Evolutionary conservation across 2,113 vertebrate genomes (phyloP), one percentile per base, ranked within the genome.

Genomic region (Anhinga rufa): DNA sequence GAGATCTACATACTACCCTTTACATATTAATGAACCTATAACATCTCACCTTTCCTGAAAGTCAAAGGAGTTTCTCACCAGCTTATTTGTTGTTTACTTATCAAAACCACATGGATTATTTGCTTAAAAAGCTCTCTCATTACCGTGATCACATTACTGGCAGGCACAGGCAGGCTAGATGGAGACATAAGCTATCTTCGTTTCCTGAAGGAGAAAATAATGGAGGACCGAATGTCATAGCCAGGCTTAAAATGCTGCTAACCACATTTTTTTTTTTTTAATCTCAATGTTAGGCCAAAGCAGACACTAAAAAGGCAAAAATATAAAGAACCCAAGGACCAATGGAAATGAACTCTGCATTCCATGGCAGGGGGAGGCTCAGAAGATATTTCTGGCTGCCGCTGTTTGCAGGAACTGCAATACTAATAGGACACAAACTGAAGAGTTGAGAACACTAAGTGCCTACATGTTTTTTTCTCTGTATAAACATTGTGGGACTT

Each of bases 1-100:
- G 98, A 98, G 98, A 98, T 98, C 98, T 98, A 98, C 98, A 98
- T 98, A 98, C 97, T 96, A 96, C 75, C 91, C 95, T 98, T 98
- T 98, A 98, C 98, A 98, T 98, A 98, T 98, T 98, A 98, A 98
- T 98, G 98, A 98, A 98, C 93, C 97, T 92, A 96, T 97, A 98
- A 98, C 96, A 97, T 92, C 97, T 98, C 98, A 98, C 98, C 98
- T 98, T 98, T 98, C 97, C 97, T 98, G 98, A 98, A 98, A 98
- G 98, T 98, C 98, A 98, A 96, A 98, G 96, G 97, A 98, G 95
- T 72, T 95, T 96, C 96, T 96, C 83, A 28, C 89, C 60, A 49
- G 74, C 70, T 95, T 97, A 93, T 97, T 98, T 97, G 96, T 95
- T 97, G 97, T 98, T 98, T 98, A 97, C 97, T 97, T 98, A 98